Base-by-base conservation (phyloP, 2,888 invertebrate genomes). In the Zygothrica quintamaculata region DNA sequence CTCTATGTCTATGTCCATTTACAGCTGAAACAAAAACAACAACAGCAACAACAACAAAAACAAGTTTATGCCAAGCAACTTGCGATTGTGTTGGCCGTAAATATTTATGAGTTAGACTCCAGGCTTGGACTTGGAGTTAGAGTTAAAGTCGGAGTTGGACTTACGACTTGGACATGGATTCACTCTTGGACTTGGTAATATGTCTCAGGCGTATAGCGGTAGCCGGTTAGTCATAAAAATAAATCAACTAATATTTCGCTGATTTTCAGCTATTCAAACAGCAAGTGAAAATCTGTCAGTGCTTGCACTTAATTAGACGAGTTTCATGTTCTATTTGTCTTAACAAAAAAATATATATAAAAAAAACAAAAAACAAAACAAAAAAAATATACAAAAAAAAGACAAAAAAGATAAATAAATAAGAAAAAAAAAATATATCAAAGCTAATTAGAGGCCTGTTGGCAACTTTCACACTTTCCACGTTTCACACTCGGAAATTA, bases 391-490 rank as follows among this genome's bases (percentile, higher is more conserved):
- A 33, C 13, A n/a, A 50, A 36, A 34, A 18, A 50, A n/a, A 36
- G 26, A 16, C 31, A 33, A 65, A 73, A 52, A 55, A 6, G 55
- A 71, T 26, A 6, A 4, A 26, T 6, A 4, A 26, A 6, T 26
- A 51, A 61, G 22, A 52, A 70, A 66, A 66, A 61, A 55, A 64
- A 58, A 74, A 80, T 77, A 74, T 77, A 78, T 80, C 80, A 81
- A 62, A 61, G 57, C 65, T 74, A 82, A 81, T 82, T 81, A 78
- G 84, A 25, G 16, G 59, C 22, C 50, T 51, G 65, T 59, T 65
- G 46, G 43, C 52, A 77, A 81, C 81, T 81, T 81, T 81, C 84
- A 80, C 80, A 81, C 81, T 81, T 81, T 81, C 80, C 76, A 78
- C n/a, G 76, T 81, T 76, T 80, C 65, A 80, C 84, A 77, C 79